Evolutionary conservation across 2,113 vertebrate genomes (phyloP).

Genomic region (Etheostoma cragini): DNA sequence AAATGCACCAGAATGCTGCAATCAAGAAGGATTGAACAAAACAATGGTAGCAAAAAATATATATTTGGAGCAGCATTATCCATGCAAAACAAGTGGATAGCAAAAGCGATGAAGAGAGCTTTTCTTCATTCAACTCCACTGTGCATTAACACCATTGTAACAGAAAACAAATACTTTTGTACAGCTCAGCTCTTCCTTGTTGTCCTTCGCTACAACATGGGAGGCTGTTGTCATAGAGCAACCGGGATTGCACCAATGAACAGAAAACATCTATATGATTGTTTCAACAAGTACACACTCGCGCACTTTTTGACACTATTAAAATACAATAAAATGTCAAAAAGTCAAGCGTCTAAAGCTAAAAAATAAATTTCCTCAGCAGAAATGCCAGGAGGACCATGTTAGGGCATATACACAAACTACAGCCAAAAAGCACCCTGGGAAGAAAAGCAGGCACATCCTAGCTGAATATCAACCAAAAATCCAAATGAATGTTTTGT

Average conservation of each 20-base stretch:
- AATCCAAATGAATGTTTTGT: constrained; percentile 10
- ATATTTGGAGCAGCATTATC: constrained; percentile 51
- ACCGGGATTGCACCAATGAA: constrained; percentile 25
- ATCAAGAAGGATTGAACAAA: constrained; percentile 40
- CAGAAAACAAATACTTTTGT: constrained; percentile 51
- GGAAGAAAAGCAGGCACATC: constrained; percentile 2
- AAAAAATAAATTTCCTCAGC: constrained; percentile 15
- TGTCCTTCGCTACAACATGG: constrained; percentile 48
- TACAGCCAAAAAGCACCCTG: not conserved
- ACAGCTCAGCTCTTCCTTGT: constrained; percentile 42
- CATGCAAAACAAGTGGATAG: constrained; percentile 56
- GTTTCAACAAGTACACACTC: constrained; percentile 18
- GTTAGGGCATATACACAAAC: not conserved
- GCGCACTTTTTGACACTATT: not conserved
- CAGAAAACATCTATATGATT: constrained; percentile 11
- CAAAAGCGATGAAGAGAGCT: constrained; percentile 56
- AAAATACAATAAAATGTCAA: constrained; percentile 10
- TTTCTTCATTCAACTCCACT: constrained; percentile 45
- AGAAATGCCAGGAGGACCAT: not conserved
- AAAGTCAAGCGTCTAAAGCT: constrained; percentile 5
- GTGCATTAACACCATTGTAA: constrained; percentile 45
- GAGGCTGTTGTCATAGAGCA: constrained; percentile 36
- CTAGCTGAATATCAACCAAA: not conserved
- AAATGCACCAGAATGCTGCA: constrained; percentile 26
- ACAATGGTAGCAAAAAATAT: constrained; percentile 49